Evolutionary conservation across 2,888 invertebrate species (phyloP).

Genomic region (Tachystola acroxantha): DNA sequence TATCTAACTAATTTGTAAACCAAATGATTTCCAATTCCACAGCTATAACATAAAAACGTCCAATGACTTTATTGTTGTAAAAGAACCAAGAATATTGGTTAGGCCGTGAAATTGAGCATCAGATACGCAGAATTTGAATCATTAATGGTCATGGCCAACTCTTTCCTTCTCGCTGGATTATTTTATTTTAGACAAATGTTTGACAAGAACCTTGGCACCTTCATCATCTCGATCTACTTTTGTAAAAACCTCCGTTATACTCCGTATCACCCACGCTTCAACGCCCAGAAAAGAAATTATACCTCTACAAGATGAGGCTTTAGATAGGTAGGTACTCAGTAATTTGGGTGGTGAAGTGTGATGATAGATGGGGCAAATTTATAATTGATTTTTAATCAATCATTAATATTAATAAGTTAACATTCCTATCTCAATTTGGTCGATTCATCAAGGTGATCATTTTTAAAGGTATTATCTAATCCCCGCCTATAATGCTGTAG

Average conservation of each 20-base stretch:
- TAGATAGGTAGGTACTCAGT: slow-evolving; percentile 5
- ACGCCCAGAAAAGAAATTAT: slow-evolving; percentile 1
- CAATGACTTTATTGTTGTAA: not conserved
- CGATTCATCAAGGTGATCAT: slow-evolving; percentile 7
- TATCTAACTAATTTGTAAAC: slow-evolving; percentile 13
- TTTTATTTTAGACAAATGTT: too few relatives aligned
- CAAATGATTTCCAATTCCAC: slow-evolving; percentile 7
- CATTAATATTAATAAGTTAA: slow-evolving; percentile 7
- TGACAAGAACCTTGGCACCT: too few relatives aligned
- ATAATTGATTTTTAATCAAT: slow-evolving; percentile 12
- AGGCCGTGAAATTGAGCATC: not conserved
- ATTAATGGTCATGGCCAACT: not conserved
- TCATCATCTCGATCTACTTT: not conserved
- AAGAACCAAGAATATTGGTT: not conserved
- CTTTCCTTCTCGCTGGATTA: not conserved
- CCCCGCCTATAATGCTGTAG: slow-evolving; percentile 12
- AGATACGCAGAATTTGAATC: not conserved
- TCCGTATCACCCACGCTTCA: slow-evolving; percentile 3
- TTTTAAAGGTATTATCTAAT: slow-evolving; percentile 20
- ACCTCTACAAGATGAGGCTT: slow-evolving; percentile 7
- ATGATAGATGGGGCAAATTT: slow-evolving; percentile 8
- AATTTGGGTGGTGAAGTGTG: slow-evolving; percentile 13
- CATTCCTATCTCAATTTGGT: not conserved
- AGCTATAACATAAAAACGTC: not conserved
- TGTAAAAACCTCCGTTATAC: not conserved